Evolutionary conservation across 2,113 vertebrate species (phyloP), one percentile per base, ranked within the genome.

Genomic region (Buteo buteo): DNA sequence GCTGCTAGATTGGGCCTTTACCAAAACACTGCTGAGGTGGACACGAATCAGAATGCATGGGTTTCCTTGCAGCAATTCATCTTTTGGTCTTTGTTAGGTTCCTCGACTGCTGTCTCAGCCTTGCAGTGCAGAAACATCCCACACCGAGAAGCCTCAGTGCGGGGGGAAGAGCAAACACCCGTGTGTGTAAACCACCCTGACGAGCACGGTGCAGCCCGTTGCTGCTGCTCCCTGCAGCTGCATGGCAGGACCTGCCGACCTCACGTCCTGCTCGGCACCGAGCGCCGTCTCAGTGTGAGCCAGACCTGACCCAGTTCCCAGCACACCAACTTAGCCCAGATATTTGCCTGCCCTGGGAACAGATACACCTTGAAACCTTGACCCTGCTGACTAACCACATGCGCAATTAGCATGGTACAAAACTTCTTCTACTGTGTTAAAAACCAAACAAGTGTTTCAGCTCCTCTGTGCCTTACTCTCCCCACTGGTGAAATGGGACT

Each of bases 211-310:
- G 34, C 34, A 49, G 45, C 34, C 24, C 8, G 29, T 31, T 6
- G 21, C 2, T 15, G 44, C 55, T 13, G 44, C 36, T 24, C 31
- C 36, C 40, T 8, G 34, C 14, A 9, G 20, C 66, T 1, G 6
- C 45, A 2, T 8, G 5, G 34, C 38, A 16, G 38, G 34, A 18
- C 13, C 50, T 1, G 9, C 36, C 3, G 4, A 7, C 44, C 29
- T 16, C 3, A 17, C 0, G 24, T 32, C 59, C 78, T 22, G 34
- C 64, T n/a, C 11, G 2, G 58, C 32, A 13, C n/a, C 0, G 3
- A 19, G 17, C 3, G 1, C 52, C 7, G 0, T 7, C 21, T 0
- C 7, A 0, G 22, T 5, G 24, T 1, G 31, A 66, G 44, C 77
- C 57, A 12, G 66, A 9, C 45, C 82, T 80, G 88, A 69, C 36